These are phyloP conservation scores for Amphipoea oculea DNA, from an alignment of 2,888 invertebrate genomes.

Conservation along the genomic window DNA sequence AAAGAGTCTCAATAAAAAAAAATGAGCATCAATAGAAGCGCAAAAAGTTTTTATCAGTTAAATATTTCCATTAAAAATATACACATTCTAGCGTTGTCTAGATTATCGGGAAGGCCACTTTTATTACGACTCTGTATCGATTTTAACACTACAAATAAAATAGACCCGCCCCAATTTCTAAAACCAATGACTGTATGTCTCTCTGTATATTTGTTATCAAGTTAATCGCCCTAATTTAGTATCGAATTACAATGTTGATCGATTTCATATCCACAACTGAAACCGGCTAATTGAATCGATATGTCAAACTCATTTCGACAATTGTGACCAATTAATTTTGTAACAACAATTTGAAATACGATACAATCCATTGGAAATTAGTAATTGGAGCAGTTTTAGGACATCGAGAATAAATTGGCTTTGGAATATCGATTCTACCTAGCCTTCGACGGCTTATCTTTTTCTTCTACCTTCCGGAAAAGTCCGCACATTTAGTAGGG, in stretches of 20 bases:
- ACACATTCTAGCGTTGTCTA: slow-evolving; percentile 10
- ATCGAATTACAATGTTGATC: slow-evolving; percentile 44
- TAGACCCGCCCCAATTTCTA: slow-evolving; percentile 24
- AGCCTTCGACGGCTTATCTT: slow-evolving; percentile 4
- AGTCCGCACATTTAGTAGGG: neutral
- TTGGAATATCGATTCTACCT: slow-evolving; percentile 21
- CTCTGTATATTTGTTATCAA: slow-evolving; percentile 1
- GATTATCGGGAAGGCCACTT: slow-evolving; percentile 2
- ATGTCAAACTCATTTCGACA: slow-evolving; percentile 47
- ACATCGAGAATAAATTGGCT: neutral
- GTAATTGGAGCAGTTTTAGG: neutral
- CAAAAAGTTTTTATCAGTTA: neutral
- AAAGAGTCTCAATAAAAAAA: neutral
- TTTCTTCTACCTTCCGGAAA: slow-evolving; percentile 1
- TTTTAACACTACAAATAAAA: slow-evolving; percentile 9
- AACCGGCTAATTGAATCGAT: slow-evolving; percentile 36
- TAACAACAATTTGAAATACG: slow-evolving; percentile 12
- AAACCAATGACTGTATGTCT: neutral
- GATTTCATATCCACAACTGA: slow-evolving; percentile 28
- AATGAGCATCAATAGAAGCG: neutral
- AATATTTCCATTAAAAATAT: neutral
- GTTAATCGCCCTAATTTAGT: slow-evolving; percentile 30
- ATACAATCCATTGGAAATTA: slow-evolving; percentile 24
- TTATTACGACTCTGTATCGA: neutral
- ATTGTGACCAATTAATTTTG: slow-evolving; percentile 42